Base-by-base conservation (phyloP, 1,140 invertebrate species). In the Mycetomoellerius zeteki region DNA sequence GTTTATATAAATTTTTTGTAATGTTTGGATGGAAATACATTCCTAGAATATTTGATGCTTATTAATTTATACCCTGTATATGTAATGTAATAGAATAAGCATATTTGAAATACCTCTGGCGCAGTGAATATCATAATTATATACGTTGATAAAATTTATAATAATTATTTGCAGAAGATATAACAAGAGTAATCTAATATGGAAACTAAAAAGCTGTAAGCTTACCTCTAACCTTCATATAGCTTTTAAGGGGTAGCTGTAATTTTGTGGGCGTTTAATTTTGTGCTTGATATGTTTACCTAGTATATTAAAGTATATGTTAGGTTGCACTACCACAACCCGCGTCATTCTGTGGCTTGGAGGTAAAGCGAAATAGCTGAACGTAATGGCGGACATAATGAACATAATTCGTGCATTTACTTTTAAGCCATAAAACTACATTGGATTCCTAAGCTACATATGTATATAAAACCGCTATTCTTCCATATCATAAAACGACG, bases 391-490 rank as follows among this genome's bases (percentile, higher is more conserved):
- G 67, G 24, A 82, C 80, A 52, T 80, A 73, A 84, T 84, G 54
- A 82, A 60, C 80, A 75, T 62, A 84, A 84, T 84, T 84, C 14
- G n/a, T 37, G 5, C 52, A 62, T 75, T 58, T 87, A 72, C 27
- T 16, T 52, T 67, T 50, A 56, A 71, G 52, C 43, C 12, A 54
- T n/a, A 21, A 50, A 47, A 54, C 21, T 12, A 60, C 30, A 60
- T 60, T 37, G 27, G 30, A 3, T 19, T 65, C 27, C 14, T 21
- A 21, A 37, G 19, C 24, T 72, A 14, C n/a, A n/a, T 64, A 43
- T 21, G 19, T 60, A 62, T 3, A 37, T 58, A 75, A 58, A 10
- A 75, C 5, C 5, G 4, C n/a, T 75, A 47, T 60, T 47, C 5
- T 60, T 75, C 3, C 24, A 30, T 8, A 2, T 3, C 21, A 4